These are phyloP conservation scores for Drosophila kuntzei DNA, from an alignment of 2,888 invertebrate species.

Conservation along the genomic window DNA sequence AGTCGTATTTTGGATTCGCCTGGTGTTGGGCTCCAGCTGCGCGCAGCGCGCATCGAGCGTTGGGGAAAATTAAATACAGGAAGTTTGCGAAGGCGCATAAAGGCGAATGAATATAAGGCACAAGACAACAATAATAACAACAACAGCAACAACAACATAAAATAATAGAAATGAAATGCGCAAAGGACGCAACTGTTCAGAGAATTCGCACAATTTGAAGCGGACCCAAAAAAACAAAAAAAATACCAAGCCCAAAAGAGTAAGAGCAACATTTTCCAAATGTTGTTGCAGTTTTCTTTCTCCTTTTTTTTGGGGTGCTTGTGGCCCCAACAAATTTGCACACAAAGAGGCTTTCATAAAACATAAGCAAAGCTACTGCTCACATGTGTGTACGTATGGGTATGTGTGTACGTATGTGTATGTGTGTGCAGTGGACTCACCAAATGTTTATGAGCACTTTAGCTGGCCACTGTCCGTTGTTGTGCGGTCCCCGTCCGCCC, in stretches of 20 bases:
- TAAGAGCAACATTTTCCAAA: conserved; percentile 46
- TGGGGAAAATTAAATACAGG: conserved; percentile 74
- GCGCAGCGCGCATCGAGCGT: conserved; percentile 32
- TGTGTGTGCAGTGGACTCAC: conserved; percentile 37
- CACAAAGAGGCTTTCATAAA: conserved; percentile 62
- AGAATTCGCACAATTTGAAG: conserved; percentile 42
- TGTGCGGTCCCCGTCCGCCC: conserved; percentile 63
- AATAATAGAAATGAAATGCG: conserved; percentile 64
- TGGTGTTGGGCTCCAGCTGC: conserved; percentile 49
- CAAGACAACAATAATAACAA: conserved; percentile 14
- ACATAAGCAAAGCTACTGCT: conserved; percentile 45
- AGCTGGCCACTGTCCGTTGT: conserved; percentile 63
- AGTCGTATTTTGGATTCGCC: conserved; percentile 40
- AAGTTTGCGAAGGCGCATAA: conserved; percentile 46
- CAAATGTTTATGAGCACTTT: conserved; percentile 77
- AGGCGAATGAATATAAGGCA: conserved; percentile 40
- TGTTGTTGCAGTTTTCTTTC: conserved; percentile 38
- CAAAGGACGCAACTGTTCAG: conserved; percentile 48
- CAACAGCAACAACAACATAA: conserved; percentile 50
- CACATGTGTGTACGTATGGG: conserved; percentile 3
- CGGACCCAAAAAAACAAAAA: background rate
- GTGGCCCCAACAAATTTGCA: conserved; percentile 56
- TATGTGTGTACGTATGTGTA: conserved; percentile 1
- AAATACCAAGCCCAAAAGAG: background rate
- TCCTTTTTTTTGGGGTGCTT: conserved; percentile 21